A percentile compares a stretch with the other conserved stretches of the same genome.
These are phyloP conservation scores for Homalodisca vitripennis DNA, from an alignment of 1,140 invertebrate species.

Conservation along the genomic window DNA sequence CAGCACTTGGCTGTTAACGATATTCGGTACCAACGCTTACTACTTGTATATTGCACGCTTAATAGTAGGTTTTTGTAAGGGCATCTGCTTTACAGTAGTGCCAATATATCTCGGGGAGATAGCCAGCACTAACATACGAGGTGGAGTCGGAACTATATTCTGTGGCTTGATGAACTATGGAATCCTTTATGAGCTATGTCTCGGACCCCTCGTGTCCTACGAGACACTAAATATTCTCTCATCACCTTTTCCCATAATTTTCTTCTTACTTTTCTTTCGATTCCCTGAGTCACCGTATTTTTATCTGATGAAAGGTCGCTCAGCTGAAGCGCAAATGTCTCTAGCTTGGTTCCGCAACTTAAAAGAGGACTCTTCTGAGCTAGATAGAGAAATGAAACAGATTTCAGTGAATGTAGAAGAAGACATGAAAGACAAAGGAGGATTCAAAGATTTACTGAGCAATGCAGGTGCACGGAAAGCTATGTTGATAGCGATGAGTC, in stretches of 20 bases:
- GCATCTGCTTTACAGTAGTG: slow-evolving; percentile 51
- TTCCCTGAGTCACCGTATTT: slow-evolving; percentile 82
- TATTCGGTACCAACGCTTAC: slow-evolving; percentile 7
- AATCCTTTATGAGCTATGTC: slow-evolving; percentile 68
- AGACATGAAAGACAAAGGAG: slow-evolving; percentile 37
- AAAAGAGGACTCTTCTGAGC: slow-evolving; percentile 36
- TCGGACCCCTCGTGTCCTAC: slow-evolving; percentile 72
- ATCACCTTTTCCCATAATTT: slow-evolving; percentile 59
- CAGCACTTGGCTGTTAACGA: slow-evolving; percentile 27
- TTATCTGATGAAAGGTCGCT: slow-evolving; percentile 57
- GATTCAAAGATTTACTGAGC: slow-evolving; percentile 36
- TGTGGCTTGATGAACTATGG: slow-evolving; percentile 77
- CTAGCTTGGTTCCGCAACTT: slow-evolving; percentile 61
- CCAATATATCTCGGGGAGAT: slow-evolving; percentile 64
- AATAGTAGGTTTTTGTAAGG: slow-evolving; percentile 53
- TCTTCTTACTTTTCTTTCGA: slow-evolving; percentile 64
- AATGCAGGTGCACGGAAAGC: slow-evolving; percentile 33
- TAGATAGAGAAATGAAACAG: slow-evolving; percentile 27
- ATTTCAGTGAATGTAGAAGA: slow-evolving; percentile 34
- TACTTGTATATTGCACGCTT: slow-evolving; percentile 60
- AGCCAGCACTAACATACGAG: slow-evolving; percentile 43
- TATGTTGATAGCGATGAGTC: slow-evolving; percentile 34
- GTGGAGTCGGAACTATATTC: slow-evolving; percentile 74
- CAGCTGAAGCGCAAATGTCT: slow-evolving; percentile 59
- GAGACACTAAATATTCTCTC: slow-evolving; percentile 62